Base-by-base conservation (phyloP, 2,888 invertebrate species). In the Ophion slaviceki region DNA sequence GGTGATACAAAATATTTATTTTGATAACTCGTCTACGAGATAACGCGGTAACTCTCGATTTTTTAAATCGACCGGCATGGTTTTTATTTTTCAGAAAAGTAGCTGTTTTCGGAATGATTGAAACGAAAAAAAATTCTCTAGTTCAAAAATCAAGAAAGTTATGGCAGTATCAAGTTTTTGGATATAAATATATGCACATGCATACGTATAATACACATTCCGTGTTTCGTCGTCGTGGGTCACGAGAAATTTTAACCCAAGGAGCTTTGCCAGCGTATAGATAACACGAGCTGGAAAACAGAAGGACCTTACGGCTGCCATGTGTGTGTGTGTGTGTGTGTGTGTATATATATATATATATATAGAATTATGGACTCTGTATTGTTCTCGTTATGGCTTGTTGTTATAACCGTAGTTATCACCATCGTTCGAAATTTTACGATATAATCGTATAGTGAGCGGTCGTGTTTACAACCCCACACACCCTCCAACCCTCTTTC, bases 391-490 rank as follows among this genome's bases (percentile, higher is more conserved):
- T 90, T 90, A 90, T 89, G 87, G 89, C 88, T 72, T 74, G 66
- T 88, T 87, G 90, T 90, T 90, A 90, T 90, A 90, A 89, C 88
- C 89, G 85, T 87, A 87, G 89, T 88, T 90, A 90, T 90, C 90
- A 90, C 87, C 89, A 88, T 85, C 86, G 87, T 85, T 88, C 83
- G 86, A 86, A 90, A 83, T 88, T 90, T 90, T 90, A 90, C 87
- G 90, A 89, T 88, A 86, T 86, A 88, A 90, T 90, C 88, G 88
- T 87, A 85, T 81, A 84, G 70, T 40, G 77, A 57, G 67, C 68
- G 75, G 80, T 59, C 64, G 66, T 40, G 28, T 77, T 57, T 59
- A 61, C 47, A 32, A 57, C 59, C 59, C 67, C 70, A 47, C 10
- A 32, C n/a, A 32, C 53, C 62, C 47, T 68, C 75, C 70, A 32